Evolutionary conservation across 2,888 invertebrate genomes (phyloP), one percentile per base, ranked within the genome.

Genomic region (Drosophila infuscata): DNA sequence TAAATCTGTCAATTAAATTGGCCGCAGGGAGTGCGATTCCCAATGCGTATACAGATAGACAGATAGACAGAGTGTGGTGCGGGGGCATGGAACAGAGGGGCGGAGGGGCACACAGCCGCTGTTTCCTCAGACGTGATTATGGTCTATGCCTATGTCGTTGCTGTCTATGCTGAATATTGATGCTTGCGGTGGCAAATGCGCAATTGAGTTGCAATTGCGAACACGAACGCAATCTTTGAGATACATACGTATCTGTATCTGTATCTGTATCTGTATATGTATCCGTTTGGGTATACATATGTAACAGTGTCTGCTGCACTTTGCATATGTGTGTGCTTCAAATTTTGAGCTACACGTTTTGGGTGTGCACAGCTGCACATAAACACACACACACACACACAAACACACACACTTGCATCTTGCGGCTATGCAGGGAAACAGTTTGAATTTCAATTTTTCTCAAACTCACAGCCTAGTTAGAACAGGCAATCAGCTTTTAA

Each of bases 1-100:
- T 92, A 92, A 92, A 92, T 91, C 90, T 92, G 91, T 90, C 92
- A 91, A 92, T 91, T 92, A 91, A 92, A 92, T 91, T 91, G 91
- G 89, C 92, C 90, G 82, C 91, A 91, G 91, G 90, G 88, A 89
- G 85, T 81, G 79, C 82, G 79, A 62, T 49, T 73, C 58, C 70
- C 63, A 70, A 61, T 78, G 80, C 79, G 79, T 78, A 70, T 7
- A 30, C 20, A 53, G n/a, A 54, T n/a, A n/a, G n/a, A n/a, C n/a
- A n/a, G n/a, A n/a, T 33, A 2, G 41, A 8, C n/a, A 6, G 17
- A 17, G 46, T 20, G 36, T 5, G 49, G 33, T 35, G 30, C 32
- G 35, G 29, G 30, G 30, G 65, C 7, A 46, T 8, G 38, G 38
- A n/a, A 58, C 30, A 38, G 29, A n/a, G n/a, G 30, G 17, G 30